phyloP scores from a whole-genome alignment of 1,140 invertebrate genomes.

The Babylonia areolata region DNA sequence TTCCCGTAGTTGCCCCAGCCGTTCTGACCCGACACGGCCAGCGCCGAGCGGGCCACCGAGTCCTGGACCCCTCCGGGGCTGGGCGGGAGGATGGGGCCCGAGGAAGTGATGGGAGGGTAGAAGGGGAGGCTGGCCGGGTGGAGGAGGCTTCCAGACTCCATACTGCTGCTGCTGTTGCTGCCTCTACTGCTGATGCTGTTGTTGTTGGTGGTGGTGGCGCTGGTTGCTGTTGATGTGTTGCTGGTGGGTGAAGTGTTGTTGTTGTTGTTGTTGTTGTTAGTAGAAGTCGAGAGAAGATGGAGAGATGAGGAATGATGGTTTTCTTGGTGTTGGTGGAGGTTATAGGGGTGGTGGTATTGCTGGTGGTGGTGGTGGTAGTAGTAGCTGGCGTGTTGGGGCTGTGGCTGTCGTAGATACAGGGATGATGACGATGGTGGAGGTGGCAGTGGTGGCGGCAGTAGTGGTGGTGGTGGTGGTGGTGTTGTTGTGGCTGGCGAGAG shows the following conservation, averaged over 20 bases:
- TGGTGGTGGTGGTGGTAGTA: slow-evolving; percentile 19
- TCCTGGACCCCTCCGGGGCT: slow-evolving; percentile 52
- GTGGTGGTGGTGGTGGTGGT: not conserved
- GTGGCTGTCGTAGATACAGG: slow-evolving; percentile 21
- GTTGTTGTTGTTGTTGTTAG: not conserved
- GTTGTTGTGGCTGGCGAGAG: not conserved
- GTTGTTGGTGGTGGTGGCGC: not conserved
- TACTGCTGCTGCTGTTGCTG: slow-evolving; percentile 6
- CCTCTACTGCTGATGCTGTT: not conserved
- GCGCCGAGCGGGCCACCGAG: slow-evolving; percentile 50
- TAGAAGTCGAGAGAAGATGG: not conserved
- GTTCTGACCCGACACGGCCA: slow-evolving; percentile 65
- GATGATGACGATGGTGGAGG: not conserved
- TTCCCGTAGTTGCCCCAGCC: slow-evolving; percentile 68
- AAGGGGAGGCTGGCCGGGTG: slow-evolving; percentile 63
- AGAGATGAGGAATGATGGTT: not conserved
- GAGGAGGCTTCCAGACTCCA: slow-evolving; percentile 56
- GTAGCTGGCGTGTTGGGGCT: too few species aligned
- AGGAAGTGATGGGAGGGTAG: slow-evolving; percentile 66
- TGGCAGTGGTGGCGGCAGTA: slow-evolving; percentile 1
- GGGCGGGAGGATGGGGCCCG: slow-evolving; percentile 60
- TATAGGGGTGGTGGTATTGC: not conserved
- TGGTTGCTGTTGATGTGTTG: too few species aligned
- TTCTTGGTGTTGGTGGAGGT: not conserved
- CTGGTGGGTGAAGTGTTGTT: too few species aligned